These are phyloP conservation scores for Agonopterix heracliana DNA, from an alignment of 2,888 invertebrate genomes.

Conservation along the genomic window DNA sequence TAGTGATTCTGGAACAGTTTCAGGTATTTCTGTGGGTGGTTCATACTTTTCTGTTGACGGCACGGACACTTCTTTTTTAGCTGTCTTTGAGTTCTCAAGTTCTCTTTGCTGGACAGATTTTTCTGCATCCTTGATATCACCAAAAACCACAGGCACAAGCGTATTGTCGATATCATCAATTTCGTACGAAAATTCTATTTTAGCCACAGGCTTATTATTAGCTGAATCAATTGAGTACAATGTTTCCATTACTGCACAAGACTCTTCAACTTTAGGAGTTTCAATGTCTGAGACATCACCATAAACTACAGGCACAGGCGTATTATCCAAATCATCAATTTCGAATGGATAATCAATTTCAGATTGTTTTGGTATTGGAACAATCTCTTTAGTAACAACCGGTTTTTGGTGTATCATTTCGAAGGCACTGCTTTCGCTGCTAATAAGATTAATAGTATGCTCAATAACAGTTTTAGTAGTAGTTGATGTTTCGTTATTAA, in stretches of 20 bases:
- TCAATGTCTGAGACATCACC: constrained; percentile 17
- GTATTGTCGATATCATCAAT: constrained; percentile 37
- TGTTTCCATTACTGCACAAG: too few species aligned
- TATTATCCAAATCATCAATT: constrained; percentile 40
- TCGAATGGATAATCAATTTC: constrained; percentile 34
- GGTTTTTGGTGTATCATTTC: background rate
- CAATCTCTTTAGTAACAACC: background rate
- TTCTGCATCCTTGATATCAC: constrained; percentile 32
- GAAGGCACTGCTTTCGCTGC: constrained; percentile 9
- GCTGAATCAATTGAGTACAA: too few species aligned
- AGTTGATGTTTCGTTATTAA: background rate
- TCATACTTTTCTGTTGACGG: background rate
- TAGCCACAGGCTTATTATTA: background rate
- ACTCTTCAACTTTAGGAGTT: too few species aligned
- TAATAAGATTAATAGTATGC: constrained; percentile 16
- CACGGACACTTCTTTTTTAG: background rate
- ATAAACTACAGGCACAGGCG: constrained; percentile 33
- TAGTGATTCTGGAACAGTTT: too few species aligned
- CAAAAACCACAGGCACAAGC: constrained; percentile 47
- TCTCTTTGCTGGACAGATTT: constrained; percentile 23
- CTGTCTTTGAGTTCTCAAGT: constrained; percentile 5
- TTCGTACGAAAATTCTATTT: constrained; percentile 15
- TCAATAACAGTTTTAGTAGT: constrained; percentile 15
- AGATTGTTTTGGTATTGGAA: constrained; percentile 4
- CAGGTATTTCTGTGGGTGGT: background rate